Percentiles rank a stretch among this genome's conserved stretches.
phyloP scores from a whole-genome alignment of 2,797 vertebrate genomes.

The Myioborus miniatus region DNA sequence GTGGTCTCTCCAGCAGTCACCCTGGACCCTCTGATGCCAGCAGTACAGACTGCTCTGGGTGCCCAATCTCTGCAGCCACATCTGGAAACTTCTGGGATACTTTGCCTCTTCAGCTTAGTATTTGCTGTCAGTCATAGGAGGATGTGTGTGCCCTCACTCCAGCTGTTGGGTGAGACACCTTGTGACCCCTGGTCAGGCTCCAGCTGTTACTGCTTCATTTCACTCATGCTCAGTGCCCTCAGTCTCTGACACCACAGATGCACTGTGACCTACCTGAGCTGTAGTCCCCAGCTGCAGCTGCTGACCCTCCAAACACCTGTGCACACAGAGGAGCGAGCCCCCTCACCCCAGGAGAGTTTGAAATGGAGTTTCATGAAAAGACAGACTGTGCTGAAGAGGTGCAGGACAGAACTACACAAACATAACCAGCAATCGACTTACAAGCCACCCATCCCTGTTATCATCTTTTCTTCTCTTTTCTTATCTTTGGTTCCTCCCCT shows the following conservation, averaged over 20 bases:
- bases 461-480: not conserved
- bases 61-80: not conserved
- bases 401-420: not conserved
- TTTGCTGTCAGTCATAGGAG: not conserved
- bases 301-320: not conserved
- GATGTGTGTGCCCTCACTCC: not conserved
- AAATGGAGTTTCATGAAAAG: not conserved
- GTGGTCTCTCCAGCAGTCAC: not conserved
- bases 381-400: not conserved
- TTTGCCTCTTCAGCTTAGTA: not conserved
- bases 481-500: not conserved
- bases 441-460: not conserved
- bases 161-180: not conserved
- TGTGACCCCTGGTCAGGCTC: not conserved
- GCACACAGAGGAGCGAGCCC: not conserved
- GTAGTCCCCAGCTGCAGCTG: not conserved
- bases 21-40: not conserved
- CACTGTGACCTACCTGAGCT: not conserved
- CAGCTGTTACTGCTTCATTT: not conserved
- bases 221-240: not conserved
- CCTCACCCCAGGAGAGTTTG: not conserved
- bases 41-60: not conserved
- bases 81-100: not conserved
- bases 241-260: not conserved
- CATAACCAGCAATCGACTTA: not conserved